Evolutionary conservation across 2,888 invertebrate genomes (phyloP).

Genomic region (Leuctra nigra): DNA sequence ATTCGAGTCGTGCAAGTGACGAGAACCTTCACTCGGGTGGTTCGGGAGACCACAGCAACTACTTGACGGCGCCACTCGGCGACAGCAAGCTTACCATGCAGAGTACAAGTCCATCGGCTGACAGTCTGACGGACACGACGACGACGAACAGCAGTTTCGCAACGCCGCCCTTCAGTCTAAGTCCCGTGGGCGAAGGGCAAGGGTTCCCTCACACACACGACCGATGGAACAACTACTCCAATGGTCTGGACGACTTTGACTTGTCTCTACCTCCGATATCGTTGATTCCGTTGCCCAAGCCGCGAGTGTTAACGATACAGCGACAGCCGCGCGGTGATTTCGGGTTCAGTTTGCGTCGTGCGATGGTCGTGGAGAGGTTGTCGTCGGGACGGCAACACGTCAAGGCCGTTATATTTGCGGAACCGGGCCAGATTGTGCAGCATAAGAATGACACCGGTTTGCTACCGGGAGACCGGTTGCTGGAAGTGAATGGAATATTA

Average conservation of each 20-base stretch:
- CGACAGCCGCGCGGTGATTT: slow-evolving; percentile 84
- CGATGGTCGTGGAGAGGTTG: slow-evolving; percentile 68
- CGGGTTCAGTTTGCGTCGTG: slow-evolving; percentile 86
- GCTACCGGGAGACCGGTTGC: slow-evolving; percentile 87
- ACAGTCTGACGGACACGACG: slow-evolving; percentile 73
- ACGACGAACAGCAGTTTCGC: slow-evolving; percentile 75
- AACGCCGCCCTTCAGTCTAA: slow-evolving; percentile 78
- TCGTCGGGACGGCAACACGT: slow-evolving; percentile 37
- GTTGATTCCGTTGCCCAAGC: slow-evolving; percentile 60
- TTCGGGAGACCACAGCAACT: slow-evolving; percentile 26
- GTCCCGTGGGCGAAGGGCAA: slow-evolving; percentile 79
- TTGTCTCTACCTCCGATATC: slow-evolving; percentile 44
- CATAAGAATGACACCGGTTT: slow-evolving; percentile 64
- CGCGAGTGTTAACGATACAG: slow-evolving; percentile 68
- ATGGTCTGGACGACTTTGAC: not conserved
- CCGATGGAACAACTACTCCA: slow-evolving; percentile 22
- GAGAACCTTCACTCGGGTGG: slow-evolving; percentile 25
- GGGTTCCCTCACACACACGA: slow-evolving; percentile 46
- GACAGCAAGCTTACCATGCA: slow-evolving; percentile 21
- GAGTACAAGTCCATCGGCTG: slow-evolving; percentile 69
- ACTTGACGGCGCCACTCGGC: slow-evolving; percentile 25
- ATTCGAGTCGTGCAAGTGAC: slow-evolving; percentile 26
- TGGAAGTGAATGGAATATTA: slow-evolving; percentile 82
- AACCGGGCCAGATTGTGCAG: slow-evolving; percentile 71
- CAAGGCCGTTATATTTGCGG: slow-evolving; percentile 80